Base-by-base conservation (phyloP, 2,888 invertebrate species). In the Chrysolina oricalcia region DNA sequence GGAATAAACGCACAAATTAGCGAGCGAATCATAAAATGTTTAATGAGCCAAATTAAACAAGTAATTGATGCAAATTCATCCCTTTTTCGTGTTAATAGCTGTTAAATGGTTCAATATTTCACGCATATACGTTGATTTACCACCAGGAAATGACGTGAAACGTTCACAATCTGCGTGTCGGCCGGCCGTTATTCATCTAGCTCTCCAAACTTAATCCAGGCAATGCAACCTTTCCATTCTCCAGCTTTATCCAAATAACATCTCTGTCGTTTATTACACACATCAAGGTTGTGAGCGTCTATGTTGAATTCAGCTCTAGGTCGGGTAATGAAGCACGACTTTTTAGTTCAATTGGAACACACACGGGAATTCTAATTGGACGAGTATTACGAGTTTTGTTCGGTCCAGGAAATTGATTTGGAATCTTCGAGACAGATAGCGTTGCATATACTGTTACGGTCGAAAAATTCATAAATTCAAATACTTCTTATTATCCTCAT, bases 151-250 rank as follows among this genome's bases (percentile, higher is more conserved):
- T 65, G 70, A 62, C 41, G 43, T 63, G 41, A 21, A 66, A 56
- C 46, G 70, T n/a, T 35, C 66, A 43, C 46, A 70, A 63, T 69
- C 64, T 81, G 82, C 85, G 84, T 85, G 85, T 81, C 81, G 79
- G 62, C 53, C 59, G 56, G 80, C 76, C 78, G 82, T 85, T 85
- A 81, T 76, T 80, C 75, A 73, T 50, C 68, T 68, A 68, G 64
- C 78, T 83, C 82, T 78, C 73, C 73, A 73, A 77, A 79, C 80
- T 77, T 81, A 81, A 81, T 82, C 79, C 77, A 78, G 77, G 78
- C 79, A 78, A 70, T 76, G 77, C 80, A 81, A 82, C 81, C 83
- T 84, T 84, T 81, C 75, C 79, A 74, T 83, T 84, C 83, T 81
- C 76, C 80, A 74, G 72, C 48, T 50, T 50, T 83, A 81, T 84